Conservation (phyloP, 2,888 invertebrate species). For the Dynastes maya region DNA sequence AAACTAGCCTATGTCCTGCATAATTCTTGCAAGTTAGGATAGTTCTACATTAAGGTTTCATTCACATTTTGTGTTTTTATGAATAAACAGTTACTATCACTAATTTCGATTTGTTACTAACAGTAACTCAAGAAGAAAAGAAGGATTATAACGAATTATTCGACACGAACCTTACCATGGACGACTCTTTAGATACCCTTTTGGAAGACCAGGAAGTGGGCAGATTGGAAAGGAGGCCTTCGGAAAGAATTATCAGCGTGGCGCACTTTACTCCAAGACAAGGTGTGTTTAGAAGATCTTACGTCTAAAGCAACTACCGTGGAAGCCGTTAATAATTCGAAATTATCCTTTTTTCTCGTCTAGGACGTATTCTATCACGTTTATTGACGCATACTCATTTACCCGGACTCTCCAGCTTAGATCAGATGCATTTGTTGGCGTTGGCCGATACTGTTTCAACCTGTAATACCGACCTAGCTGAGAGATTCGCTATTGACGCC, state of each 20-base stretch:
- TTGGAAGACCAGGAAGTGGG: slow-evolving; percentile 79
- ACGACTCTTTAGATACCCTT: slow-evolving; percentile 87
- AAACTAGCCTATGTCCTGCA: too few species aligned
- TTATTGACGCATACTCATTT: slow-evolving; percentile 95
- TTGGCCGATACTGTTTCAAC: slow-evolving; percentile 98
- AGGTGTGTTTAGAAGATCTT: slow-evolving; percentile 64
- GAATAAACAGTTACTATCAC: slow-evolving; percentile 1
- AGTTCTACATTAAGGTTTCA: too few species aligned
- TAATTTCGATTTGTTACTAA: background rate
- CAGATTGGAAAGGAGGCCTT: slow-evolving; percentile 69
- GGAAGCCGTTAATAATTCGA: background rate
- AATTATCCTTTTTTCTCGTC: slow-evolving; percentile 44
- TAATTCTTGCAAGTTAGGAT: too few species aligned
- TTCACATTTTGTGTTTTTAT: background rate
- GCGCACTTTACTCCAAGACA: slow-evolving; percentile 92
- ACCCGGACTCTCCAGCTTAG: slow-evolving; percentile 95
- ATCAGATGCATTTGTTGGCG: slow-evolving; percentile 99
- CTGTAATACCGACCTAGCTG: slow-evolving; percentile 91
- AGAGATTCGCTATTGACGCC: slow-evolving; percentile 82
- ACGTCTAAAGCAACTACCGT: background rate
- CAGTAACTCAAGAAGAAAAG: slow-evolving; percentile 69
- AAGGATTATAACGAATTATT: slow-evolving; percentile 94
- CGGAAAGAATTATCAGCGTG: slow-evolving; percentile 70
- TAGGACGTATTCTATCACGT: slow-evolving; percentile 86
- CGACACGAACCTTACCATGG: slow-evolving; percentile 82